A percentile compares a stretch with the other conserved stretches of the same genome.
phyloP scores from a whole-genome alignment of 2,797 vertebrate genomes.

The Acropternis orthonyx region DNA sequence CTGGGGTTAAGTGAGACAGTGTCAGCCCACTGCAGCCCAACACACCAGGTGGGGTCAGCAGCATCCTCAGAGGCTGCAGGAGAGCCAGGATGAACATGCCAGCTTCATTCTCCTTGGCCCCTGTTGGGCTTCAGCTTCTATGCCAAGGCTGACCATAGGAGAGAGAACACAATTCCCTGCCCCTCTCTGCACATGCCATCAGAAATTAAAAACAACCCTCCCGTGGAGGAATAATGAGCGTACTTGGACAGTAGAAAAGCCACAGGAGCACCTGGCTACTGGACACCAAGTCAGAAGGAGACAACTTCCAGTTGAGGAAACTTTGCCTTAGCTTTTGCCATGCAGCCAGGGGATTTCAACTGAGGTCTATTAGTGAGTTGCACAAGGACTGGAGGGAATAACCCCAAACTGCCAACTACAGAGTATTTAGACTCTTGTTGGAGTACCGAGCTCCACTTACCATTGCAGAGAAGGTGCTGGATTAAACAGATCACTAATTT shows the following conservation, averaged over 20 bases:
- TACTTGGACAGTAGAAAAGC: not conserved
- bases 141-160: not conserved
- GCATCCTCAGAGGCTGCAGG: not conserved
- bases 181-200: accelerated
- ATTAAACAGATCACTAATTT: not conserved
- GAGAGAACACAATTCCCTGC: not conserved
- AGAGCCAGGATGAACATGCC: not conserved
- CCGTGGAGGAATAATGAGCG: not conserved
- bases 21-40: not conserved
- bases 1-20: not conserved
- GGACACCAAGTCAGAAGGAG: not conserved
- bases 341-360: not conserved
- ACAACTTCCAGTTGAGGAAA: not conserved
- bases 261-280: not conserved
- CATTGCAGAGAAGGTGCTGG: not conserved
- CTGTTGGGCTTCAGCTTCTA: not conserved
- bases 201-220: not conserved
- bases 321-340: not conserved
- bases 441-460: not conserved
- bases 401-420: not conserved
- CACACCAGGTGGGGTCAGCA: not conserved
- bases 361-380: not conserved
- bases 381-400: not conserved
- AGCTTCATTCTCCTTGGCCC: not conserved
- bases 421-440: not conserved